Evolutionary conservation across 92 coral and sea anemone genomes (phyloP), one percentile per base, ranked within the genome.

Genomic region (Palythoa grandis): DNA sequence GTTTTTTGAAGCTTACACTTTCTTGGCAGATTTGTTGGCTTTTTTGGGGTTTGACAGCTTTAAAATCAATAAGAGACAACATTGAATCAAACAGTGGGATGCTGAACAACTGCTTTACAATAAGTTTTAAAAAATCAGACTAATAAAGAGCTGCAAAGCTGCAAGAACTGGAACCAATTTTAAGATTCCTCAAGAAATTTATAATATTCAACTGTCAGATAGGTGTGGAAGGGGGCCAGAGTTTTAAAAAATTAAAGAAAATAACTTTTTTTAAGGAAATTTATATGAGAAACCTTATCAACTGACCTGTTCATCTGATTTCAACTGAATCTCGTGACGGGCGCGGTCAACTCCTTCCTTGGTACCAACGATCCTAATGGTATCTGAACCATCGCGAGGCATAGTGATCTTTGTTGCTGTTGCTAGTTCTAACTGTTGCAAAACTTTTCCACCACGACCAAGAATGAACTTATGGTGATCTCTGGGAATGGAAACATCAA

Each of bases 341-440:
- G 99, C 99, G 19, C 96, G 84, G 65, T 97, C 99, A 25, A 95
- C 98, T 0, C 98, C 99, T 71, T 97, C 99, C 84, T 95, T 95
- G 50, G 98, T 97, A 22, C 99, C 99, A 54, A 92, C 90, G 9
- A 97, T 94, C 86, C 77, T 93, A 79, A 97, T 95, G 87, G 78
- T 39, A 68, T 95, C 99, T 4, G 98, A 88, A 72, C 95, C 98
- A 47, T 97, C 96, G 19, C 98, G 92, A 2, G 99, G 96, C 88
- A 97, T 97, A 61, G 95, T 95, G 88, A 97, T 97, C 82, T 92
- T 90, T 37, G 99, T 97, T 25, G 98, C 99, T 4, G 99, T 91
- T 50, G 91, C 87, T 24, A 95, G 85, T 76, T 97, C 99, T 90
- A 97, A 82, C 65, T 91, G 95, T 65, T 97, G 98, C 70, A 97